Base-by-base conservation (phyloP, 2,797 vertebrate genomes). In the Loris lydekkerianus region DNA sequence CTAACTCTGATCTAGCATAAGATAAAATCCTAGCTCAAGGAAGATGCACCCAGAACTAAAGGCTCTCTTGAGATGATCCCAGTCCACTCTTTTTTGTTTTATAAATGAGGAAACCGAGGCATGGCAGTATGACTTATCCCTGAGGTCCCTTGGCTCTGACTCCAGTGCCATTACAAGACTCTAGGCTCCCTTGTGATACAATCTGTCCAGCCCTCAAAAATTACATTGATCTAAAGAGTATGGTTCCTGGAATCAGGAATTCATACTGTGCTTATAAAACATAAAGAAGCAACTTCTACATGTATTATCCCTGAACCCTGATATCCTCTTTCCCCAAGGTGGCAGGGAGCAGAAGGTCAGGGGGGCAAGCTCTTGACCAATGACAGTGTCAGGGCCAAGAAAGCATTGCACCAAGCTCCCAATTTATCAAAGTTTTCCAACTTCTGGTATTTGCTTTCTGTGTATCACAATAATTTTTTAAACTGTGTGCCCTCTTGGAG, bases 1-100 rank as follows among this genome's bases (percentile, higher is more conserved):
- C 34, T 34, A 34, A 34, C 34, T 34, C 34, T 34, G 34, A 34
- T 34, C 34, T 34, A 86, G 61, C 86, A 37, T 29, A 29, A 23
- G 72, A 83, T 81, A 82, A 96, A 95, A 94, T 77, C 60, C 78
- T 27, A 67, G 73, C 83, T 43, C 85, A 13, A 37, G 31, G 85
- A 76, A 58, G 82, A 61, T 0, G 9, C 10, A 3, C 10, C 3
- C 21, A 37, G 81, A 86, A 15, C 53, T 31, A 27, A 89, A 60
- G 15, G 46, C n/a, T 69, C 40, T 69, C 34, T 76, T 34, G 37
- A 72, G 69, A 60, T 29, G 31, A 31, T 21, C 43, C 40, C 31
- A 27, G 23, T 31, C 61, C 14, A 1, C 65, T 31, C 29, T 67
- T 43, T 43, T 34, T 37, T 20, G 46, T 86, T 88, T 87, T 37